Evolutionary conservation across 2,797 vertebrate species (phyloP).

Genomic region (Galago senegalensis): DNA sequence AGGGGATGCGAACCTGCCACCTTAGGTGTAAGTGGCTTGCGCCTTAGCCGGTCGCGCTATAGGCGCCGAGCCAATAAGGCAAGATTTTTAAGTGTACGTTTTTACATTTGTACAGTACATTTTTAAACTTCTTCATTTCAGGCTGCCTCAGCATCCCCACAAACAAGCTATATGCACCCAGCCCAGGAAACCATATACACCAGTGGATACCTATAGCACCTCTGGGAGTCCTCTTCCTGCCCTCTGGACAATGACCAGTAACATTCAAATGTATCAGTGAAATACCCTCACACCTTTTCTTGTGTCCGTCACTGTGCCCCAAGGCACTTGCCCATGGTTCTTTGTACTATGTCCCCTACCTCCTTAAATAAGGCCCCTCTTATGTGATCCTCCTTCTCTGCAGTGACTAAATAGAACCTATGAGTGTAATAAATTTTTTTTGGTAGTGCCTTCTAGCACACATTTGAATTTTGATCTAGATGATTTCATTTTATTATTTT

Average conservation of each 20-base stretch:
- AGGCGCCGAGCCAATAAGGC: background rate
- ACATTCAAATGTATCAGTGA: background rate
- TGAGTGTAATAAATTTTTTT: background rate
- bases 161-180: background rate
- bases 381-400: no score
- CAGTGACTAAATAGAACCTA: background rate
- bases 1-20: no score
- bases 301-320: no score
- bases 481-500: conserved; percentile 17
- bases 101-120: background rate
- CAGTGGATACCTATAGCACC: background rate
- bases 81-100: conserved; percentile 15
- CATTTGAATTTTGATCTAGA: background rate
- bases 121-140: background rate
- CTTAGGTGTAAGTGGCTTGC: no score
- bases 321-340: background rate
- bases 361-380: background rate
- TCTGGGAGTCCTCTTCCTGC: no score
- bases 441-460: background rate
- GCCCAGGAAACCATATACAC: background rate
- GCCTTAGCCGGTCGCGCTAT: no score
- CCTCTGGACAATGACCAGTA: background rate
- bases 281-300: background rate
- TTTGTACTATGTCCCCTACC: background rate
- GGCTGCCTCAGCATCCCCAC: background rate